Percentiles rank a stretch among this genome's conserved stretches.
phyloP scores from a whole-genome alignment of 1,140 invertebrate genomes.

The Popillia japonica region DNA sequence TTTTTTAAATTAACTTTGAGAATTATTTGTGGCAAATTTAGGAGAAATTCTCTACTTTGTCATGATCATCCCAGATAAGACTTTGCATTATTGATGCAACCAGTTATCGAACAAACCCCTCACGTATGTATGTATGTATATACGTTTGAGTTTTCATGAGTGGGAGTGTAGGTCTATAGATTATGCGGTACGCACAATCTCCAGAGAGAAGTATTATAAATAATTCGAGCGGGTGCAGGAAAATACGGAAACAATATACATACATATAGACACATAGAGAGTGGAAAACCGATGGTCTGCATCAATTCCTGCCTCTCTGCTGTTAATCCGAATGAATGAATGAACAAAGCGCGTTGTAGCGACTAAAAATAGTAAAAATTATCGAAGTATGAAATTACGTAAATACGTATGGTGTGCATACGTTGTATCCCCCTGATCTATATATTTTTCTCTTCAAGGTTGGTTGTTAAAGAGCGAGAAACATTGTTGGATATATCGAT shows the following conservation, averaged over 20 bases:
- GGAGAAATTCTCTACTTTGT: no score
- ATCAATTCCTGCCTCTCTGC: not conserved
- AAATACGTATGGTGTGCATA: not conserved
- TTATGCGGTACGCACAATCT: not conserved
- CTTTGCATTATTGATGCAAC: no score
- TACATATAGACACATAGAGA: not conserved
- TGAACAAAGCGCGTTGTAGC: not conserved
- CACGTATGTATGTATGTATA: no score
- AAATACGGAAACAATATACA: not conserved
- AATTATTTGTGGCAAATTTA: no score
- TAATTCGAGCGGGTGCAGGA: not conserved
- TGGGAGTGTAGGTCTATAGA: not conserved
- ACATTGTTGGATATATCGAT: no score
- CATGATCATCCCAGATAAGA: no score
- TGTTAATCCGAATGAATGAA: constrained; percentile 7
- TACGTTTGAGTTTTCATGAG: no score
- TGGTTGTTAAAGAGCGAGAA: no score
- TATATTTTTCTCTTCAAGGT: no score
- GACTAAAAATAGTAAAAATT: constrained; percentile 14
- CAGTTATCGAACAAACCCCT: no score
- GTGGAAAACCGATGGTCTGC: constrained; percentile 2
- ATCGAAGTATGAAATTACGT: not conserved
- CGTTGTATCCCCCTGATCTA: no score
- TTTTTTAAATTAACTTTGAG: no score
- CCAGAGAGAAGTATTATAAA: not conserved